Conservation (phyloP, 2,113 vertebrate genomes). For the Osmerus eperlanus region DNA sequence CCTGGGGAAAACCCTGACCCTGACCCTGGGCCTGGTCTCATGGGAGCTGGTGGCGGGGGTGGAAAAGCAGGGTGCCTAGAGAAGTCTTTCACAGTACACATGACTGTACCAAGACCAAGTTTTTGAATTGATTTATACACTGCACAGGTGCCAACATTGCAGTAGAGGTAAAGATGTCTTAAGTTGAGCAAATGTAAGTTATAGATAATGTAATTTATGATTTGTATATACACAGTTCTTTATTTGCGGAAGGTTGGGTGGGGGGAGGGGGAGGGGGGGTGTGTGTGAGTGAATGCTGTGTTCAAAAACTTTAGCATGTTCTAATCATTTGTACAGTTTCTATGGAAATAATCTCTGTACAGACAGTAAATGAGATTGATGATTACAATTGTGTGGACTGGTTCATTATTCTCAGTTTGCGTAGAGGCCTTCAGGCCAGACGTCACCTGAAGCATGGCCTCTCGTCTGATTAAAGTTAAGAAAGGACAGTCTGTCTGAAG, state of each 20-base stretch:
- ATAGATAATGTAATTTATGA: conserved; percentile 58
- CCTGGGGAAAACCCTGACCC: background rate
- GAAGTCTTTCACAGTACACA: background rate
- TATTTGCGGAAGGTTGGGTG: conserved; percentile 4
- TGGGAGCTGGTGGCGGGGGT: too few species aligned
- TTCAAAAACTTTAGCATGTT: conserved; percentile 41
- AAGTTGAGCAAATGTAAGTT: conserved; percentile 12
- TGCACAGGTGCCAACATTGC: conserved; percentile 6
- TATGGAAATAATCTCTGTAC: conserved; percentile 68
- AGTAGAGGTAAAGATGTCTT: background rate
- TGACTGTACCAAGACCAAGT: background rate
- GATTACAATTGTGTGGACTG: conserved; percentile 16
- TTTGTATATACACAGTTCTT: conserved; percentile 64
- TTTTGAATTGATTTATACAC: background rate
- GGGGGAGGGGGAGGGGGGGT: too few species aligned
- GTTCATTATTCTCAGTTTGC: background rate
- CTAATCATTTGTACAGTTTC: conserved; percentile 71
- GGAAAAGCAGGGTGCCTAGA: too few species aligned
- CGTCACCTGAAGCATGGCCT: background rate
- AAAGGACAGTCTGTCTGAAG: too few species aligned
- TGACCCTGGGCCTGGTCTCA: background rate
- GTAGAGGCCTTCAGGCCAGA: too few species aligned
- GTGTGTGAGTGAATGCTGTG: background rate
- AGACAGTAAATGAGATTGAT: conserved; percentile 68
- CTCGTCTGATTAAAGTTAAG: background rate